Evolutionary conservation across 2,113 vertebrate species (phyloP).

Genomic region (Tragelaphus scriptus): DNA sequence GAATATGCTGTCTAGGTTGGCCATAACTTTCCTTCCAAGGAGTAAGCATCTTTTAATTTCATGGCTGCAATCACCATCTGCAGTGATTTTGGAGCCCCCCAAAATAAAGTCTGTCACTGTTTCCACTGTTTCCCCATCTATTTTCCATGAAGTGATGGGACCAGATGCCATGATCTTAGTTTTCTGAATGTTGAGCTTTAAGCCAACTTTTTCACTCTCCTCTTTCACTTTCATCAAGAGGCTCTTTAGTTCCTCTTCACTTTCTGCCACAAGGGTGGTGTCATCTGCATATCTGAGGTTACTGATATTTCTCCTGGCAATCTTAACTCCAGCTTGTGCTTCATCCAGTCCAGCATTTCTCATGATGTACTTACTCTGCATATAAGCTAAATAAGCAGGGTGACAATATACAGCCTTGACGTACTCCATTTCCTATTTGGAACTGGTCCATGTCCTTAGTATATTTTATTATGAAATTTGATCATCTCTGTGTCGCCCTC

Average conservation of each 20-base stretch:
- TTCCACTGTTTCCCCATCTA: no score
- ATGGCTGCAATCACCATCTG: no score
- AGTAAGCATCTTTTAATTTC: no score
- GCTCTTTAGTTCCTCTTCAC: not conserved
- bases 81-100: no score
- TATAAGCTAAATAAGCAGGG: not conserved
- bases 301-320: not conserved
- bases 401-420: not conserved
- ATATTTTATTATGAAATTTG: not conserved
- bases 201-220: no score
- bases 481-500: not conserved
- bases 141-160: no score
- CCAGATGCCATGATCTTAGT: no score
- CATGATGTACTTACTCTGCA: not conserved
- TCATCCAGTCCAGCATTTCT: rapidly evolving
- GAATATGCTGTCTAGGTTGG: no score
- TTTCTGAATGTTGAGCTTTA: no score
- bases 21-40: no score
- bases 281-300: not conserved
- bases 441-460: not conserved
- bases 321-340: not conserved
- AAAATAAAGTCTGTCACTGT: no score
- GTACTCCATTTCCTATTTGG: not conserved
- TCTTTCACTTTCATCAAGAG: no score
- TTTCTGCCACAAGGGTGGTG: not conserved